These are phyloP conservation scores for Crossocerus cetratus DNA, from an alignment of 2,888 invertebrate genomes.

Conservation along the genomic window DNA sequence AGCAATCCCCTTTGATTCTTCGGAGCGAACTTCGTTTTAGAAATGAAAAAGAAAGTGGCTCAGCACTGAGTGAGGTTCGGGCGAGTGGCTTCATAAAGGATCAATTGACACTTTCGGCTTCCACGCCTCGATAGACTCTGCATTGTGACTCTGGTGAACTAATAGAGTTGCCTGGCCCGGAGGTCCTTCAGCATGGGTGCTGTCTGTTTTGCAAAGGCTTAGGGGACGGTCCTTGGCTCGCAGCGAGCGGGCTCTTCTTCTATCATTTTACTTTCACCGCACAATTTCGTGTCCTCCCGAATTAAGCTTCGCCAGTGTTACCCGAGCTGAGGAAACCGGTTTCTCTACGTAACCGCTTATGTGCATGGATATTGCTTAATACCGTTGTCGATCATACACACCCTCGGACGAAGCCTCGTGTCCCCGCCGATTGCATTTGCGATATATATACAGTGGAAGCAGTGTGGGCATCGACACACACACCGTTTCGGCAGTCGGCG, in stretches of 20 bases:
- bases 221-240: constrained; percentile 9
- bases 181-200: neutral
- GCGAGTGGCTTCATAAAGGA: constrained; percentile 18
- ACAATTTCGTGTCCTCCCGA: constrained; percentile 25
- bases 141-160: constrained; percentile 11
- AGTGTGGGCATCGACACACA: too few species aligned
- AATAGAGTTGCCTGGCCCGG: too few species aligned
- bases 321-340: constrained; percentile 47
- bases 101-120: neutral
- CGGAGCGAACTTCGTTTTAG: neutral
- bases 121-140: neutral
- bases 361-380: constrained; percentile 46
- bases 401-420: neutral
- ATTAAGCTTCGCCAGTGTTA: constrained; percentile 44
- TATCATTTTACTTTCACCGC: constrained; percentile 54
- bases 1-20: constrained; percentile 15
- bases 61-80: constrained; percentile 45
- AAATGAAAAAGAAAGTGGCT: neutral
- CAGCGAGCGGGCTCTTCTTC: constrained; percentile 16
- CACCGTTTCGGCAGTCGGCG: too few species aligned
- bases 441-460: too few species aligned
- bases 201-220: neutral
- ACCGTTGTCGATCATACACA: constrained; percentile 32
- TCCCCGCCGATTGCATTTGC: too few species aligned
- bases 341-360: constrained; percentile 43